A percentile compares a stretch with the other conserved stretches of the same genome.
Conservation (phyloP, 2,888 invertebrate species). For the Sipha maydis region DNA sequence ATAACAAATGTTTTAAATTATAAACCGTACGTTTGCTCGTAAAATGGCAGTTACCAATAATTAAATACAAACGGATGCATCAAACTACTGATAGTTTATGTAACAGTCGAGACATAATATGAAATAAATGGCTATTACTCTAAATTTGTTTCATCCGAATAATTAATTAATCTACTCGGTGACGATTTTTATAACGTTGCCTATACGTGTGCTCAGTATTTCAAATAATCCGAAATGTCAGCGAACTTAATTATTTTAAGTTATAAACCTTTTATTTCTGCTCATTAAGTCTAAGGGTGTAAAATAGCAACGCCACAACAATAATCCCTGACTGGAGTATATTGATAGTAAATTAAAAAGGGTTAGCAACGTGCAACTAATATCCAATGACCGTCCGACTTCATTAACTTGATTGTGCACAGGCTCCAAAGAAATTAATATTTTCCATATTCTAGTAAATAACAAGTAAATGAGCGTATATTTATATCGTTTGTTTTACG, state of each 20-base stretch:
- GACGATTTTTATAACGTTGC: constrained; percentile 22
- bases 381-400: not conserved
- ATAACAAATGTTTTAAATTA: not conserved
- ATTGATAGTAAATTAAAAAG: constrained; percentile 40
- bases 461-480: not conserved
- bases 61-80: not conserved
- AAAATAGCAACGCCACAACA: constrained; percentile 13
- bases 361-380: constrained; percentile 2
- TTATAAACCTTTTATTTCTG: constrained; percentile 3
- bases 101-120: not conserved
- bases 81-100: not conserved
- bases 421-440: too few relatives aligned
- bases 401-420: not conserved
- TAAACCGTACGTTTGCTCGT: not conserved
- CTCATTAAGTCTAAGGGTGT: not conserved
- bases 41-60: not conserved
- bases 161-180: constrained; percentile 33
- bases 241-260: constrained; percentile 2
- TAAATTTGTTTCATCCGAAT: not conserved
- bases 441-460: not conserved
- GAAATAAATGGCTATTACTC: not conserved
- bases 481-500: not conserved
- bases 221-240: not conserved
- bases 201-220: not conserved
- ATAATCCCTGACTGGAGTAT: not conserved